Percentiles rank a stretch among this genome's conserved stretches.
Evolutionary conservation across 2,113 vertebrate genomes (phyloP).

Genomic region (Pithys albifrons): DNA sequence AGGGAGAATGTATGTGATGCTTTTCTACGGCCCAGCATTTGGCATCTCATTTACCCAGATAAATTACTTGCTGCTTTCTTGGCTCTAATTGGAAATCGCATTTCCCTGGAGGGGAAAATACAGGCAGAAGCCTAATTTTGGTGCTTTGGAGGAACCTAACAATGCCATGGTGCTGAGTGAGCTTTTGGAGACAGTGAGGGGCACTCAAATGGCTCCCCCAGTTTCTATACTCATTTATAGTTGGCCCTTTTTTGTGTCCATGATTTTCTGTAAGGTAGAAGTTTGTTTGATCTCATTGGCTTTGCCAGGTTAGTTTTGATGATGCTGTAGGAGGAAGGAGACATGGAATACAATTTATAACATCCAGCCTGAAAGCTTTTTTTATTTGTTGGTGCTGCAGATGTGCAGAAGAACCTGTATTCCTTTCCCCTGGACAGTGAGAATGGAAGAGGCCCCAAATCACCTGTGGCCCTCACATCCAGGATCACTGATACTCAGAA

Average conservation of each 20-base stretch:
- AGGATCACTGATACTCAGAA: no score
- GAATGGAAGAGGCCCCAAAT: no score
- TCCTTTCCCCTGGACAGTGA: no score
- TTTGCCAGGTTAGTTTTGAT: background rate
- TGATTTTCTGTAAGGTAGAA: rapidly evolving
- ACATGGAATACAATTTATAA: no score
- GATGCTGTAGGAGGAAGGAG: no score
- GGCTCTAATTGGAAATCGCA: background rate
- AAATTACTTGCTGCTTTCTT: background rate
- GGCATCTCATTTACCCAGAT: background rate
- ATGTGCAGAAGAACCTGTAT: no score
- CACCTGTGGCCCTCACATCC: no score
- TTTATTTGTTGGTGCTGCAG: no score
- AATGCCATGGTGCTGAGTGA: background rate
- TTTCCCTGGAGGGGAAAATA: background rate
- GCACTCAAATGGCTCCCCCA: background rate
- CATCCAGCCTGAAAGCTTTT: no score
- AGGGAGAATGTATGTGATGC: background rate
- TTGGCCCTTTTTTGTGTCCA: background rate
- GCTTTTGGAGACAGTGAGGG: background rate
- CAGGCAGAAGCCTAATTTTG: background rate
- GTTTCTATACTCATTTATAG: background rate
- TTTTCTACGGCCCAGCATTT: background rate
- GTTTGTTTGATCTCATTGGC: background rate
- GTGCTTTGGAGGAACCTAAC: background rate